Evolutionary conservation across 30 jellyfish, hydroid and myxozoan genomes (phyloP), one percentile per base, ranked within the genome.

Genomic region (Sanderia malayensis): DNA sequence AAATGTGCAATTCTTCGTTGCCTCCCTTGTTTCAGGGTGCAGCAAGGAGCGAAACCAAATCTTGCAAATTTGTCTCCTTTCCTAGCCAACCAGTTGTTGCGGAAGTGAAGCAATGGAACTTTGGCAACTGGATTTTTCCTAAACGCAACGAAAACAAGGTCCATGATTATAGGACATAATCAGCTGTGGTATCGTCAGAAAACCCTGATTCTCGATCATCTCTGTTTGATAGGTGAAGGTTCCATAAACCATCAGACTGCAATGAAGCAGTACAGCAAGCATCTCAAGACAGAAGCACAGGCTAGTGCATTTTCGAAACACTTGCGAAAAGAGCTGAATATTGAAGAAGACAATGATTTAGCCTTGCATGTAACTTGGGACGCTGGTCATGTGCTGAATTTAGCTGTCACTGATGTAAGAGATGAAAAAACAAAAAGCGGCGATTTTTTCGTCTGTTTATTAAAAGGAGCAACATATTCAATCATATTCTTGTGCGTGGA

Each of bases 321-420:
- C 17, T 9, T 64, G 28, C 21, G 28, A 8, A 28, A n/a, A 28
- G 31, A 3, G 4, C 59, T 64, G 3, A 21, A 33, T 3, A 64
- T 64, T 64, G 61, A n/a, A 28, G 61, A 64, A 6, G 60, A 45
- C 31, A 6, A 2, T 8, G 17, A 71, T 32, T 34, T 71, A 4
- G 18, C 60, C n/a, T 53, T 71, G 9, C 75, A 75, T 7, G 60
- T 71, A 2, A 71, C 74, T 15, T 71, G 73, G 74, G 74, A 71
- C 32, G 3, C 84, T 22, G 73, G 37, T 4, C 84, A 71, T 71
- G 59, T 31, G 23, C 2, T 71, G 4, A 71, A 46, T 26, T 33
- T 71, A 4, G 84, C 9, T 25, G 74, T 25, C 30, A 11, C 27
- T 26, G 84, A 47, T 24, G 84, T 46, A 17, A 71, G 49, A 18